Evolutionary conservation across 2,113 vertebrate species (phyloP).

Genomic region (Saguinus imperator): DNA sequence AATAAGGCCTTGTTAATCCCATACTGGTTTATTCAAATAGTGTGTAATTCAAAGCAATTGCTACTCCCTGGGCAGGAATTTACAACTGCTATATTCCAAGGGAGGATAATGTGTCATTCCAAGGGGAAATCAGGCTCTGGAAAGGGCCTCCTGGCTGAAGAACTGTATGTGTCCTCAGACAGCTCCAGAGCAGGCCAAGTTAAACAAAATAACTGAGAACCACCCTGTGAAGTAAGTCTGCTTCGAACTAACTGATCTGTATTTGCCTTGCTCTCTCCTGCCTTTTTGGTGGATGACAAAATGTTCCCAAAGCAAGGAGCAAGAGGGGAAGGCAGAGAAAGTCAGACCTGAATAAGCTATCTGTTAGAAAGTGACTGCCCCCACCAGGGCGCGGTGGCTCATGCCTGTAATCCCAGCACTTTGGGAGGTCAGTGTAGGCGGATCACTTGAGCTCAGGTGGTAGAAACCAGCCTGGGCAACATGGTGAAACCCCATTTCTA

Average conservation of each 20-base stretch:
- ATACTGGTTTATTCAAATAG: constrained; percentile 62
- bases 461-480: no score
- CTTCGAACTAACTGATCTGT: background rate
- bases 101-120: constrained; percentile 60
- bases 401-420: no score
- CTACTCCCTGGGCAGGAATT: constrained; percentile 71
- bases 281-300: constrained; percentile 23
- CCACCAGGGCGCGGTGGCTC: no score
- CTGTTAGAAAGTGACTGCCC: background rate
- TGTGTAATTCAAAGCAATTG: constrained; percentile 71
- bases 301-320: background rate
- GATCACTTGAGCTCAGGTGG: no score
- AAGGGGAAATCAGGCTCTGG: constrained; percentile 70
- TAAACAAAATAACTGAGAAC: constrained; percentile 56
- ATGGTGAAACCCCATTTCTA: no score
- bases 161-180: constrained; percentile 61
- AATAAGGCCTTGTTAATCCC: constrained; percentile 65
- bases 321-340: background rate
- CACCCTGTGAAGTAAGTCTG: constrained; percentile 58
- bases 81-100: constrained; percentile 59
- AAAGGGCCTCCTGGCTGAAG: constrained; percentile 58
- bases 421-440: no score
- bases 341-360: background rate
- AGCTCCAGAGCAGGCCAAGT: constrained; percentile 54
- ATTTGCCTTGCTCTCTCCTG: constrained; percentile 40